These are phyloP conservation scores for Noctilio leporinus DNA, from an alignment of 2,113 vertebrate species.

Conservation along the genomic window DNA sequence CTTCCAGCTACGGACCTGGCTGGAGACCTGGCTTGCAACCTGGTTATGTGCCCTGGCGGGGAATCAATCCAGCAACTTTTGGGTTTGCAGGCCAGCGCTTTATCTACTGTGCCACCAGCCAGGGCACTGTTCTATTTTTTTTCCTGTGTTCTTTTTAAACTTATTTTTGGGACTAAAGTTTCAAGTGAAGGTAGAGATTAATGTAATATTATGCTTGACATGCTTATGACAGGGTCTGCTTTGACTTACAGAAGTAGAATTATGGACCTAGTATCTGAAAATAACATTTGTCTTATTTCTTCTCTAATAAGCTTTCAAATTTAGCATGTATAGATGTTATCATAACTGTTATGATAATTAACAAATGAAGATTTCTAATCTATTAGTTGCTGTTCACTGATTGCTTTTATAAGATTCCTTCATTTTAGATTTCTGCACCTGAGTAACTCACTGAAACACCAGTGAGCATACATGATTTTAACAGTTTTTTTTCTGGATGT, in stretches of 20 bases:
- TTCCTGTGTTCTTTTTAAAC: neutral
- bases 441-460: neutral
- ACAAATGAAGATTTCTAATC: neutral
- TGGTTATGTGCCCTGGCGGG: too few species aligned
- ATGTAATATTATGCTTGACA: constrained; percentile 32
- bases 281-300: constrained; percentile 12
- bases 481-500: neutral
- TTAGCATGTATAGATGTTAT: neutral
- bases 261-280: constrained; percentile 42
- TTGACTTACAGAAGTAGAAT: constrained; percentile 47
- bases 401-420: constrained; percentile 11
- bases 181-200: neutral
- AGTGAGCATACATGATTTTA: neutral
- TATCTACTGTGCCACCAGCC: too few species aligned
- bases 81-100: too few species aligned
- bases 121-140: too few species aligned
- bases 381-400: constrained; percentile 3
- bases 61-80: too few species aligned
- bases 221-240: neutral
- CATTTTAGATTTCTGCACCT: neutral
- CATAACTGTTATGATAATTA: neutral
- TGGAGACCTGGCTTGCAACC: too few species aligned
- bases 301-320: neutral
- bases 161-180: neutral
- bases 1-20: too few species aligned